Evolutionary conservation across 2,797 vertebrate species (phyloP).

Genomic region (Pteronotus mesoamericanus): DNA sequence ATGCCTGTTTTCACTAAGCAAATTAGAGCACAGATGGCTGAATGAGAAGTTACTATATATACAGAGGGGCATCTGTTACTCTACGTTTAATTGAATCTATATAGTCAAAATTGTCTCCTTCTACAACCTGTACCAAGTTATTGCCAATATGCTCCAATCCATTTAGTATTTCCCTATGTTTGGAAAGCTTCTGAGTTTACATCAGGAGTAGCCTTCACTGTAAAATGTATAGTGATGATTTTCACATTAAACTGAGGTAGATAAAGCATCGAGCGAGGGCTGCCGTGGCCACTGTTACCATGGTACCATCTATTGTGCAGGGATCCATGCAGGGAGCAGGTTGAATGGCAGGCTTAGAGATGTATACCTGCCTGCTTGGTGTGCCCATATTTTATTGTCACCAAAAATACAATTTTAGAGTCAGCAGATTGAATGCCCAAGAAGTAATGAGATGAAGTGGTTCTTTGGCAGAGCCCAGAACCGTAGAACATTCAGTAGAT

Average conservation of each 20-base stretch:
- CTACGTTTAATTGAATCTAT: background rate
- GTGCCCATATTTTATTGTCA: background rate
- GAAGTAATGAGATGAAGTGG: background rate
- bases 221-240: background rate
- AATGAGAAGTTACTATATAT: background rate
- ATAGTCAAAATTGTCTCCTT: background rate
- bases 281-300: background rate
- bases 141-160: background rate
- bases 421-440: background rate
- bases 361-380: background rate
- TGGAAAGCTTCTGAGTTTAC: background rate
- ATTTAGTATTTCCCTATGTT: background rate
- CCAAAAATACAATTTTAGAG: background rate
- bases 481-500: background rate
- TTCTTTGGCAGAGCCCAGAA: background rate
- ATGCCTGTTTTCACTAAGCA: background rate
- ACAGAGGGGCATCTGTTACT: background rate
- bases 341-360: background rate
- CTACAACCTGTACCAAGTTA: background rate
- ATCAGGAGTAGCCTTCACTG: background rate
- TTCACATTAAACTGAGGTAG: background rate
- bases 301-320: background rate
- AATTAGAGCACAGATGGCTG: conserved; percentile 25
- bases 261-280: background rate
- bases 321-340: background rate